Evolutionary conservation across 2,113 vertebrate species (phyloP).

Genomic region (Rhabdornis inornatus): DNA sequence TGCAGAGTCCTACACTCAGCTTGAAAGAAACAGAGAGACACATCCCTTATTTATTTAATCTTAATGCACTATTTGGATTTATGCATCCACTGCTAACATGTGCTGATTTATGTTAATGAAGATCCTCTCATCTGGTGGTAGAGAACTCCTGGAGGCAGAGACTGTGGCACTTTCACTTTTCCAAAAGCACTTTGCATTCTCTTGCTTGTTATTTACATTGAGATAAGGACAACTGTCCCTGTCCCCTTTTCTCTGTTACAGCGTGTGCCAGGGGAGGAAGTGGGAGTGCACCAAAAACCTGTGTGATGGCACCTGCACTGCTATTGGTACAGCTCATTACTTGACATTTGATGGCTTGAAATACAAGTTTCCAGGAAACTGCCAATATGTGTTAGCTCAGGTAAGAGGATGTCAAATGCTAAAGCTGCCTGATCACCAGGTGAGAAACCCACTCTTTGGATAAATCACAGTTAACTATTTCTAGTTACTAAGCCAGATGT

Average conservation of each 20-base stretch:
- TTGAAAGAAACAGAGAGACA: not conserved
- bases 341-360: slow-evolving; percentile 91
- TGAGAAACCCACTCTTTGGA: not conserved
- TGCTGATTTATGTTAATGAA: not conserved
- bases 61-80: not conserved
- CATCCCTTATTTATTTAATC: not conserved
- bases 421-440: not conserved
- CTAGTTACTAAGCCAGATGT: not conserved
- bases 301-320: slow-evolving; percentile 86
- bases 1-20: rapidly evolving
- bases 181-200: not conserved
- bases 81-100: not conserved
- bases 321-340: slow-evolving; percentile 86
- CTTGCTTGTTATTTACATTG: not conserved
- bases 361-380: slow-evolving; percentile 89
- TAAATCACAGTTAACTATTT: not conserved
- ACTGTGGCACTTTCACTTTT: not conserved
- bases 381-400: slow-evolving; percentile 92
- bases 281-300: slow-evolving; percentile 85
- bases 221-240: not conserved
- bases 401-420: slow-evolving; percentile 66
- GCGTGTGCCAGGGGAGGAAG: slow-evolving; percentile 84
- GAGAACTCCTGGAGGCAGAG: not conserved
- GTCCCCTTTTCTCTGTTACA: slow-evolving; percentile 37
- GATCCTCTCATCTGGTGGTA: not conserved